A percentile compares a stretch with the other conserved stretches of the same genome.
Evolutionary conservation across 2,113 vertebrate genomes (phyloP).

Genomic region (Rhadina sibilatrix): DNA sequence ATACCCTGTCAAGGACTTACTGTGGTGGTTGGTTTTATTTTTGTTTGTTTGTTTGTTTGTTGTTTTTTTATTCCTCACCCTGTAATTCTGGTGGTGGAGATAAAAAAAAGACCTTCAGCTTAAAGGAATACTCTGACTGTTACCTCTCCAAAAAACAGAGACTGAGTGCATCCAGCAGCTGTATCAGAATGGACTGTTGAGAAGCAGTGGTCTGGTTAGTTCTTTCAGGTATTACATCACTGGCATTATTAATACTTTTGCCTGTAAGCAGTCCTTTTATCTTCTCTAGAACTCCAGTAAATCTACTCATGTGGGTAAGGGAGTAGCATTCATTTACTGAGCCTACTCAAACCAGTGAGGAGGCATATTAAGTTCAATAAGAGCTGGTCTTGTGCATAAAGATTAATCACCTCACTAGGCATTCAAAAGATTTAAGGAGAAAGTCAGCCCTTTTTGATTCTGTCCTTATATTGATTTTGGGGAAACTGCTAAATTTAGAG

Average conservation of each 20-base stretch:
- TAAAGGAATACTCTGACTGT: neutral
- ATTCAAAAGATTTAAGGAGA: conserved; percentile 37
- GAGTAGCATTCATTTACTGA: neutral
- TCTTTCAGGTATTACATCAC: neutral
- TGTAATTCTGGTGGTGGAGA: neutral
- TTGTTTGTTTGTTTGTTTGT: no score
- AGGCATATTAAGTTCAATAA: neutral
- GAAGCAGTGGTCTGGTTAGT: neutral
- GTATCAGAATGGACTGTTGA: neutral
- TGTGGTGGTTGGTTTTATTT: rapidly evolving
- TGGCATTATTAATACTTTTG: neutral
- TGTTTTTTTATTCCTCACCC: neutral
- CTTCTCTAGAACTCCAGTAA: neutral
- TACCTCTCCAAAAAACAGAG: neutral
- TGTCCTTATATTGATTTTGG: conserved; percentile 51
- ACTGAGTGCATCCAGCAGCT: neutral
- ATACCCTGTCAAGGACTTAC: neutral
- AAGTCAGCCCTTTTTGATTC: conserved; percentile 52
- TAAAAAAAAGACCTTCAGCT: neutral
- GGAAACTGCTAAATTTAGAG: conserved; percentile 56
- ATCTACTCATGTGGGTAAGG: neutral
- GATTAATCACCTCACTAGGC: neutral
- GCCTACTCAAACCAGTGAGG: neutral
- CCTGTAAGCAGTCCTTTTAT: neutral
- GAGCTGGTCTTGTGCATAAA: neutral